These are phyloP conservation scores for Helleia helle DNA, from an alignment of 2,888 invertebrate species.

Conservation along the genomic window DNA sequence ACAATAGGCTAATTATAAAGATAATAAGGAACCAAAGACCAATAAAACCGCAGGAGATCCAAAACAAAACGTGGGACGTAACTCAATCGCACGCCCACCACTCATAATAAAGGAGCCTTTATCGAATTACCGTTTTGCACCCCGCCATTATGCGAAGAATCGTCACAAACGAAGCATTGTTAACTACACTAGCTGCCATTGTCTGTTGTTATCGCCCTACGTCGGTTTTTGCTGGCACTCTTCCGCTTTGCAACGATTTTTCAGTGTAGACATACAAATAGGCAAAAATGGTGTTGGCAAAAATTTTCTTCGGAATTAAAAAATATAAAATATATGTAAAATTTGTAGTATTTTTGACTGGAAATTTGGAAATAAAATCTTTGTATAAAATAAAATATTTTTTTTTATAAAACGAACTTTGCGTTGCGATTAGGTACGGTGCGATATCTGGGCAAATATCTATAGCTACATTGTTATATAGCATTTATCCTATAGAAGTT, in stretches of 20 bases:
- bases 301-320: too few relatives aligned
- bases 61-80: slow-evolving; percentile 41
- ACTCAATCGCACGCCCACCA: slow-evolving; percentile 66
- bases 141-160: slow-evolving; percentile 68
- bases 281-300: slow-evolving; percentile 20
- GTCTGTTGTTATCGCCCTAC: slow-evolving; percentile 64
- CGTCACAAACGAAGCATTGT: slow-evolving; percentile 72
- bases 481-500: too few relatives aligned
- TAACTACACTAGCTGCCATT: slow-evolving; percentile 62
- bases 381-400: too few relatives aligned
- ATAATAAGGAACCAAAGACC: slow-evolving; percentile 16
- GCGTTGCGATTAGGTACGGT: too few relatives aligned
- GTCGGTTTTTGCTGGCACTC: slow-evolving; percentile 65
- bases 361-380: too few relatives aligned
- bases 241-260: slow-evolving; percentile 48
- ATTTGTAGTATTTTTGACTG: too few relatives aligned
- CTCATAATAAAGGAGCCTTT: slow-evolving; percentile 60
- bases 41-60: slow-evolving; percentile 37
- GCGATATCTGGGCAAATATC: too few relatives aligned
- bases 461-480: too few relatives aligned
- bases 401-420: too few relatives aligned
- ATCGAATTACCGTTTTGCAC: slow-evolving; percentile 66
- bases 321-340: too few relatives aligned
- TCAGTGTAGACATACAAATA: slow-evolving; percentile 33
- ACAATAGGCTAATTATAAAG: slow-evolving; percentile 16